Percentiles rank a stretch among this genome's conserved stretches.
Evolutionary conservation across 92 coral and sea anemone species (phyloP).

Genomic region (Actinernus sp.): DNA sequence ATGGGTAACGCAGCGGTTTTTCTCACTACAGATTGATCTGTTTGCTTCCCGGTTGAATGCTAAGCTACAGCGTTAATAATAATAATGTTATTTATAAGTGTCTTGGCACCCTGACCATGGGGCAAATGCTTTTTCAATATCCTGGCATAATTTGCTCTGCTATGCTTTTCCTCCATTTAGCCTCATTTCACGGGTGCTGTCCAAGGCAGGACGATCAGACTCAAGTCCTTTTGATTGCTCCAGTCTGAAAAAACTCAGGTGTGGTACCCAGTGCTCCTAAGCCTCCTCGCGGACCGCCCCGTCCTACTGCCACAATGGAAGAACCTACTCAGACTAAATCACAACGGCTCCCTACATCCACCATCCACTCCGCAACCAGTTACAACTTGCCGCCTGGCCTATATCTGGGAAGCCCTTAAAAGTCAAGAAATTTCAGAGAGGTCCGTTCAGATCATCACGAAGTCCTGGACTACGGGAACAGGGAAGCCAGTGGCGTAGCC

Average conservation of each 20-base stretch:
- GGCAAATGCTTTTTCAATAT: constrained; percentile 45
- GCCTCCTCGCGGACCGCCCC: constrained; percentile 12
- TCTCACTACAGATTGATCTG: constrained; percentile 40
- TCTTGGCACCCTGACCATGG: constrained; percentile 61
- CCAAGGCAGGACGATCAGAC: too few relatives aligned
- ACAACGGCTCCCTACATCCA: constrained; percentile 10
- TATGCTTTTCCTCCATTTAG: constrained; percentile 72
- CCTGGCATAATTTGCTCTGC: constrained; percentile 34
- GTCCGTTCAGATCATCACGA: constrained; percentile 18
- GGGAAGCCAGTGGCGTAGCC: too few relatives aligned
- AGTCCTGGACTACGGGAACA: constrained; percentile 25
- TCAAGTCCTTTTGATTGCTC: too few relatives aligned
- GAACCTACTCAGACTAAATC: constrained; percentile 7
- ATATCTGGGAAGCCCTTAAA: constrained; percentile 12
- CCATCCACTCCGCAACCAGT: constrained; percentile 11
- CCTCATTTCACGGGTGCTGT: constrained; percentile 43
- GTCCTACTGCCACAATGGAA: constrained; percentile 16
- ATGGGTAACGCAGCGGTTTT: neutral
- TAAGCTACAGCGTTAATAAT: too few relatives aligned
- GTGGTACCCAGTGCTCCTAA: constrained; percentile 16
- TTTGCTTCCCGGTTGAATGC: too few relatives aligned
- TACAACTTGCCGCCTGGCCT: constrained; percentile 38
- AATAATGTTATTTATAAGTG: too few relatives aligned
- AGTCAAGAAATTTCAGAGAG: constrained; percentile 23
- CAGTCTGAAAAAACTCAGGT: too few relatives aligned